Conservation (phyloP, 2,888 invertebrate genomes). For the Apamea monoglypha region DNA sequence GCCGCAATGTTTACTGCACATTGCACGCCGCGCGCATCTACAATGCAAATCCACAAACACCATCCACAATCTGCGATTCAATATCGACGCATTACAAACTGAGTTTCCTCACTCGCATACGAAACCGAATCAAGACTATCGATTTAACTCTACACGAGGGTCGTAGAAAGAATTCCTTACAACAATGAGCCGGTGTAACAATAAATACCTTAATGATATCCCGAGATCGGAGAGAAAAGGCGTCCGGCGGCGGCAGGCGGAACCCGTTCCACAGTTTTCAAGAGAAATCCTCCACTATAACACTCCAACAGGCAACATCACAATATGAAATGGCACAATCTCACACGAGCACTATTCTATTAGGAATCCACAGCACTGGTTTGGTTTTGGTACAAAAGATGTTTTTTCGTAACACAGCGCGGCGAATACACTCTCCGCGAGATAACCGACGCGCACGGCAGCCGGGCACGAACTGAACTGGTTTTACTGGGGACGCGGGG, state of each 20-base stretch:
- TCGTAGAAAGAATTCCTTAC: slow-evolving; percentile 88
- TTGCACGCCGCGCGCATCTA: slow-evolving; percentile 84
- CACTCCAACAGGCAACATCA: slow-evolving; percentile 86
- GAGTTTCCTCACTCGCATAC: slow-evolving; percentile 74
- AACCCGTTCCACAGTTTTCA: slow-evolving; percentile 86
- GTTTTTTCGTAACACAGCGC: slow-evolving; percentile 88
- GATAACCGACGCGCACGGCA: slow-evolving; percentile 86
- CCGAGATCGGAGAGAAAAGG: slow-evolving; percentile 88
- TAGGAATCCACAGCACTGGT: slow-evolving; percentile 88
- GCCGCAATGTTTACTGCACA: slow-evolving; percentile 77
- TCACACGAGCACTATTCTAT: slow-evolving; percentile 85
- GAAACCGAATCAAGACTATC: slow-evolving; percentile 83
- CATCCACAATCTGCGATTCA: slow-evolving; percentile 82
- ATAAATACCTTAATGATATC: slow-evolving; percentile 91
- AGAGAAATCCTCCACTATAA: slow-evolving; percentile 88
- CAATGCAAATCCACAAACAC: slow-evolving; percentile 87
- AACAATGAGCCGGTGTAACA: slow-evolving; percentile 90
- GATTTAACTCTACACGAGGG: slow-evolving; percentile 87
- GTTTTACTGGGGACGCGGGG: slow-evolving; percentile 82
- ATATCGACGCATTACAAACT: slow-evolving; percentile 79
- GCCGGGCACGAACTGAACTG: slow-evolving; percentile 90
- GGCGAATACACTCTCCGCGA: slow-evolving; percentile 71
- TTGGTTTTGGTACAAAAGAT: slow-evolving; percentile 86
- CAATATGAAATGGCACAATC: slow-evolving; percentile 86
- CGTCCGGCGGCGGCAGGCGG: slow-evolving; percentile 86